phyloP scores from a whole-genome alignment of 2,113 vertebrate species.

The Myrmecophaga tridactyla region DNA sequence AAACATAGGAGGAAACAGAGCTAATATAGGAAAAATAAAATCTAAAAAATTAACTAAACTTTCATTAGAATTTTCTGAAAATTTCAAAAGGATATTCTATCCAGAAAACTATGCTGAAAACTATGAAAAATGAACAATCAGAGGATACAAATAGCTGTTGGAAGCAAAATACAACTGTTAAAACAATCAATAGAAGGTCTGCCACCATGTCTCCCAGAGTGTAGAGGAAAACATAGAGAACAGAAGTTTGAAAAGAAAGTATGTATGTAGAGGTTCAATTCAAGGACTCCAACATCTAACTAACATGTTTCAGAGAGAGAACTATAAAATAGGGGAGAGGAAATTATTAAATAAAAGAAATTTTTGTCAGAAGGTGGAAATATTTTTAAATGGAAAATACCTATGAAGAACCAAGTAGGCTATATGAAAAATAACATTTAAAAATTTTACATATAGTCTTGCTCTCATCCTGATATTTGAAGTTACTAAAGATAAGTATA shows the following conservation, averaged over 20 bases:
- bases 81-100: not conserved
- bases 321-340: not conserved
- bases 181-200: not conserved
- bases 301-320: not conserved
- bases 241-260: not conserved
- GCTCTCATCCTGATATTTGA: not conserved
- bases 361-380: not conserved
- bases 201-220: not conserved
- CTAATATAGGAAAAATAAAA: not conserved
- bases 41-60: not conserved
- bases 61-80: not conserved
- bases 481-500: not conserved
- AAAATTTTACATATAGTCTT: not conserved
- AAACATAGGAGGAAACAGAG: not conserved
- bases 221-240: not conserved
- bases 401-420: not conserved
- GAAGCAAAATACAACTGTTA: not conserved
- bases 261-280: not conserved
- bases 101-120: not conserved
- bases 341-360: slow-evolving; percentile 7
- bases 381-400: not conserved
- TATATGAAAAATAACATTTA: not conserved
- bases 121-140: not conserved
- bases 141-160: not conserved
- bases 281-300: not conserved